A percentile compares a stretch with the other conserved stretches of the same genome.
Evolutionary conservation across 2,797 vertebrate species (phyloP).

Genomic region (Muscicapa comitata): DNA sequence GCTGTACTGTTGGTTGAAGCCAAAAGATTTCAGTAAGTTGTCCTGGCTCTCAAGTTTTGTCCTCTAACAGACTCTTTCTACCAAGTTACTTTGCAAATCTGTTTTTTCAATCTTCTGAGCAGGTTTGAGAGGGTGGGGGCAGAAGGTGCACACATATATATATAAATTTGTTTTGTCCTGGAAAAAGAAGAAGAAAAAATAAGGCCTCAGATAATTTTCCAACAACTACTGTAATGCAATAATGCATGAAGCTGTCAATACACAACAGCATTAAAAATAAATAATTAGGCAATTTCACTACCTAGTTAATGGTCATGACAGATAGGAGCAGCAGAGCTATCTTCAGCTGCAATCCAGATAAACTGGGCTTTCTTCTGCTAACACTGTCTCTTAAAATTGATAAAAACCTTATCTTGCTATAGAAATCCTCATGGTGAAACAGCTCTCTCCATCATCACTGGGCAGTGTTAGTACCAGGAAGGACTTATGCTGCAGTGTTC

Average conservation of each 20-base stretch:
- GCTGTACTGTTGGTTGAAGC: not conserved
- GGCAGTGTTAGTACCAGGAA: not conserved
- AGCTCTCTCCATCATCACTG: not conserved
- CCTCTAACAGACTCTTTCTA: not conserved
- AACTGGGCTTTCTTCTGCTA: not conserved
- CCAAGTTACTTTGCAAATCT: not conserved
- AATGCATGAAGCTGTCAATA: not conserved
- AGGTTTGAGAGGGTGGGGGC: not conserved
- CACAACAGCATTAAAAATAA: not conserved
- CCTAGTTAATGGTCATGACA: not conserved
- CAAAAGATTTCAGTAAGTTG: not conserved
- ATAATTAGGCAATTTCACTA: not conserved
- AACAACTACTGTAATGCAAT: not conserved
- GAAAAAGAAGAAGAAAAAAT: not conserved
- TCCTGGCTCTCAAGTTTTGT: not conserved
- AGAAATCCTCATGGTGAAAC: not conserved
- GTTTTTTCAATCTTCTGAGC: not conserved
- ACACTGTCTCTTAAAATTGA: rapidly evolving
- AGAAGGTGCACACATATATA: rapidly evolving
- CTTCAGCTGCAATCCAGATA: rapidly evolving
- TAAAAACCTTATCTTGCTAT: not conserved
- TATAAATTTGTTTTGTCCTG: not conserved
- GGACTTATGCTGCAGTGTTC: not conserved
- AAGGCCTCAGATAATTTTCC: not conserved
- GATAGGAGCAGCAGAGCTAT: not conserved